These are phyloP conservation scores for Haliaeetus albicilla DNA, from an alignment of 2,797 vertebrate genomes.

Conservation along the genomic window DNA sequence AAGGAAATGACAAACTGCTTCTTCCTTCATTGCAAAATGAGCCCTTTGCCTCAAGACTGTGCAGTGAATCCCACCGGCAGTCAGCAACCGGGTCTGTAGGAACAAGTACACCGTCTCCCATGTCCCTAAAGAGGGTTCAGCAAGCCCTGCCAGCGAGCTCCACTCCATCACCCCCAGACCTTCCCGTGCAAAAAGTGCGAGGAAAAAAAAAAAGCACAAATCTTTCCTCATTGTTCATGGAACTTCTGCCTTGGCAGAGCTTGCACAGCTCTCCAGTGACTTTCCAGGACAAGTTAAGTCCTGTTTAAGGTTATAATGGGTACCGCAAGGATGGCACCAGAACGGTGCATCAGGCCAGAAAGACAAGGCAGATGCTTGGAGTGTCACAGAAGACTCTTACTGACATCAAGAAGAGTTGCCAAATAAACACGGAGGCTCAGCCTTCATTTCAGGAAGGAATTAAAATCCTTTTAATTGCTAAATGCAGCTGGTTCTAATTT, in stretches of 20 bases:
- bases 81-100: not conserved
- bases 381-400: not conserved
- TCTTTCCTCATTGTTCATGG: not conserved
- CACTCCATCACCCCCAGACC: not conserved
- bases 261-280: not conserved
- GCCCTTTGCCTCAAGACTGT: not conserved
- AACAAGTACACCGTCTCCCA: not conserved
- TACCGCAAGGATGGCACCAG: not conserved
- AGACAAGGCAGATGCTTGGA: not conserved
- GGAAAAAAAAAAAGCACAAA: not conserved
- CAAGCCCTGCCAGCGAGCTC: not conserved
- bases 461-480: constrained; percentile 18
- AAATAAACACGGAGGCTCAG: constrained; percentile 18
- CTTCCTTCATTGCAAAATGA: not conserved
- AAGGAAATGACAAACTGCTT: not conserved
- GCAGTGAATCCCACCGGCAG: not conserved
- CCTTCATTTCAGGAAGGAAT: constrained; percentile 19
- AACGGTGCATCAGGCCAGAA: not conserved
- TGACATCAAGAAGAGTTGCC: not conserved
- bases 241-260: not conserved
- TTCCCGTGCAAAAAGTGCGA: not conserved
- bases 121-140: not conserved
- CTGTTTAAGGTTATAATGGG: not conserved
- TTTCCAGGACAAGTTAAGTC: not conserved
- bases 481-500: constrained; percentile 43